Evolutionary conservation across 1,140 invertebrate species (phyloP), one percentile per base, ranked within the genome.

Genomic region (Nasonia giraulti): DNA sequence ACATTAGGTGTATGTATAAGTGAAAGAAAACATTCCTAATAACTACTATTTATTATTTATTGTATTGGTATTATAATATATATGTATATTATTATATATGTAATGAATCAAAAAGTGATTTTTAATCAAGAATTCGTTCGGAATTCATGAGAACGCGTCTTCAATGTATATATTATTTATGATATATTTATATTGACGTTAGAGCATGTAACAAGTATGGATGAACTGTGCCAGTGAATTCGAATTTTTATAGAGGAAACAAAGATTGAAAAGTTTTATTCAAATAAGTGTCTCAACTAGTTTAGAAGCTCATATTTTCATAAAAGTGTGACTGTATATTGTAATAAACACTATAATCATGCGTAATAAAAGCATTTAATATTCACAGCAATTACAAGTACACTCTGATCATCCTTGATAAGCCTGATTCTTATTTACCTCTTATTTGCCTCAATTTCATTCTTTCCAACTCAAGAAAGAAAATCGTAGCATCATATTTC

Each of bases 141-240:
- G 47, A 50, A 50, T 50, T 50, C 47, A 50, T 4, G 14, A n/a
- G 20, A 62, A n/a, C 17, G 17, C 14, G 40, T 44, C 20, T 44
- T 75, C 27, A 11, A 62, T 33, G 87, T 87, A 89, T 76, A 83
- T 76, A 74, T 74, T 74, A 82, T 75, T 74, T 82, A 27, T 83
- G 68, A 20, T 50, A 50, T 50, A 62, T 62, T 62, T 62, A n/a
- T 62, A 62, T 62, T 62, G 17, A 20, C n/a, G 17, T 62, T 62
- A 62, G 4, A 62, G 2, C 40, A 8, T 6, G 7, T n/a, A 62
- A 62, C 17, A 1, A n/a, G 2, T 62, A 62, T n/a, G 55, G 6
- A n/a, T 62, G 4, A 62, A n/a, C 1, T n/a, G n/a, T 20, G 55
- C n/a, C 17, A n/a, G 17, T 17, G 55, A 62, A 7, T 62, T 62